Percentiles rank a stretch among this genome's conserved stretches.
Evolutionary conservation across 2,113 vertebrate species (phyloP).

Genomic region (Dasypus novemcinctus): DNA sequence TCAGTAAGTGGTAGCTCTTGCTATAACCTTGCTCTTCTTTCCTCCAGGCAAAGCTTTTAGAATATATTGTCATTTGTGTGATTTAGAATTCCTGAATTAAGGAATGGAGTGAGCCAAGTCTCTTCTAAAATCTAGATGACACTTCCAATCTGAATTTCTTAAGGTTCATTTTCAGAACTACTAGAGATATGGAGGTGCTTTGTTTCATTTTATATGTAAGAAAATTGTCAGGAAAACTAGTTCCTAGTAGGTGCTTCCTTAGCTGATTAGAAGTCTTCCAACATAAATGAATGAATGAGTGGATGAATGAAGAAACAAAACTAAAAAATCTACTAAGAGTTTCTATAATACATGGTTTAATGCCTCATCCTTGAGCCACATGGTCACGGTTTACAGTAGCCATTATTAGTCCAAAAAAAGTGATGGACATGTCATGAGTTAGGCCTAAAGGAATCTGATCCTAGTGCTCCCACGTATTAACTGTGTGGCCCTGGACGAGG

Average conservation of each 20-base stretch:
- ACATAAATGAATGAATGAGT: neutral
- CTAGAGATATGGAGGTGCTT: neutral
- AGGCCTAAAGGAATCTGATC: neutral
- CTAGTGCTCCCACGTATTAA: accelerated
- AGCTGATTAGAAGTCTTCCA: neutral
- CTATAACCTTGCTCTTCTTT: neutral
- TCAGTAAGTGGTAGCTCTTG: neutral
- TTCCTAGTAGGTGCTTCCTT: neutral
- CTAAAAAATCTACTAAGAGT: no score
- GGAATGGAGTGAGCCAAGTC: neutral
- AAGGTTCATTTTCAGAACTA: neutral
- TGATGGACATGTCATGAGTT: neutral
- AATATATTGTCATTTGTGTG: neutral
- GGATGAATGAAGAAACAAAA: neutral
- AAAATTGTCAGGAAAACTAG: neutral
- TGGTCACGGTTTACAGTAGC: neutral
- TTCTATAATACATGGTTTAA: neutral
- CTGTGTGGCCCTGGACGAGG: neutral
- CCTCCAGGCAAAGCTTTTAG: neutral
- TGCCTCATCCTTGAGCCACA: neutral
- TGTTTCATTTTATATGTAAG: neutral
- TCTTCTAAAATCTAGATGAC: neutral
- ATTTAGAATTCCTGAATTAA: neutral
- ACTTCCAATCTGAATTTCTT: neutral
- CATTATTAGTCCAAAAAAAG: neutral